These are phyloP conservation scores for Eumerus sabulonum DNA, from an alignment of 2,888 invertebrate genomes.

Conservation along the genomic window DNA sequence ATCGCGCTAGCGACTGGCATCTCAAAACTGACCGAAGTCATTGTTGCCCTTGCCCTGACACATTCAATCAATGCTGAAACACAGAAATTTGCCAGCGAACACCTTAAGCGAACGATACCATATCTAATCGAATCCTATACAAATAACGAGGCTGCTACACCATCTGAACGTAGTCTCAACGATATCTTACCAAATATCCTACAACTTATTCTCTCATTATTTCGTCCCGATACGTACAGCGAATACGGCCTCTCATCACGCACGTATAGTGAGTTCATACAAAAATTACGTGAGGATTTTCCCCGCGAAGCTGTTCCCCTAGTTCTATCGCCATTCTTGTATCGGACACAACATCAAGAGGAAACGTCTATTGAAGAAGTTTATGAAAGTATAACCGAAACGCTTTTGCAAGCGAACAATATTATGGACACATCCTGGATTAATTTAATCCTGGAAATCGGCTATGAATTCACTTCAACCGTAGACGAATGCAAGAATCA, in stretches of 20 bases:
- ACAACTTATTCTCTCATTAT: slow-evolving; percentile 87
- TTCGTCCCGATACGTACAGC: slow-evolving; percentile 81
- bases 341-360: slow-evolving; percentile 76
- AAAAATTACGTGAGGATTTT: slow-evolving; percentile 91
- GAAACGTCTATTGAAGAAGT: slow-evolving; percentile 77
- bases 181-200: slow-evolving; percentile 94
- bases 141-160: slow-evolving; percentile 81
- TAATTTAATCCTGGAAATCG: slow-evolving; percentile 93
- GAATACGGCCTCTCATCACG: slow-evolving; percentile 84
- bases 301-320: slow-evolving; percentile 93
- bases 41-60: slow-evolving; percentile 91
- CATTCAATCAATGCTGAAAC: slow-evolving; percentile 90
- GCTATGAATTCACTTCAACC: slow-evolving; percentile 91
- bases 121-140: slow-evolving; percentile 92
- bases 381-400: slow-evolving; percentile 77
- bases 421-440: slow-evolving; percentile 89
- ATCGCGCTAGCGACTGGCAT: slow-evolving; percentile 92
- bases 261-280: slow-evolving; percentile 90
- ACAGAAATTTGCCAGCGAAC: slow-evolving; percentile 86
- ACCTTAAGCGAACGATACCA: slow-evolving; percentile 90
- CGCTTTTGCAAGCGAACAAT: slow-evolving; percentile 75
- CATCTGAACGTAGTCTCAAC: slow-evolving; percentile 86
- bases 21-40: slow-evolving; percentile 93
- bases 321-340: slow-evolving; percentile 92
- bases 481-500: slow-evolving; percentile 93